Base-by-base conservation (phyloP, 2,113 vertebrate species). In the Heterotis niloticus region DNA sequence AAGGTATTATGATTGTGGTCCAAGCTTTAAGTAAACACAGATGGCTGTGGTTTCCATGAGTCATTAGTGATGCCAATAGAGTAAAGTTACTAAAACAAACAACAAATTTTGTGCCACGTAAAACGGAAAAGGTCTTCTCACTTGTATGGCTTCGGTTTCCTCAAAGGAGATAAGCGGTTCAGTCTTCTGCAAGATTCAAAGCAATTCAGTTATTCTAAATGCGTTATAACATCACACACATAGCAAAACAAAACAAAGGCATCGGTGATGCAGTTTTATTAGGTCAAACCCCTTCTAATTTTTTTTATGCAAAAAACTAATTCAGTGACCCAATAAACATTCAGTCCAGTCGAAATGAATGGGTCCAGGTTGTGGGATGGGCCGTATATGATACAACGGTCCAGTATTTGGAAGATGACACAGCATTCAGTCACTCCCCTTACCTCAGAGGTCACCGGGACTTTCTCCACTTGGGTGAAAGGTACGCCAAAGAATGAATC, bases 141-240 rank as follows among this genome's bases (percentile, higher is more conserved):
- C 73, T 82, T 87, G 75, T 76, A 81, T 82, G 16, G 26, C 70
- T 62, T 77, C 78, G 51, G 85, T 34, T 16, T 91, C 89, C 13
- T 90, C 89, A 82, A 93, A 92, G 24, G 90, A 83, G 17, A 93
- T 91, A 0, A 92, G 88, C 16, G 90, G 85, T 81, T 89, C 87
- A 1, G 81, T 68, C 64, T 83, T 86, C 91, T 93, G 85, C 29
- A 66, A 78, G 70, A 75, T n/a, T 44, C 1, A 73, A 3, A 78
- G 44, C 59, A 51, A 20, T 78, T 14, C 16, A 24, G 57, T 9
- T 44, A 62, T 60, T 0, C 2, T 44, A 44, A 34, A 1, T 34
- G 54, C 17, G 34, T 62, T 1, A 5, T 10, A 12, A 64, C 20
- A 20, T 71, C 51, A 78, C 20, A 17, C 24, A 70, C 60, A 52